These are phyloP conservation scores for Notodonta dromedarius DNA, from an alignment of 2,888 invertebrate species.

Conservation along the genomic window DNA sequence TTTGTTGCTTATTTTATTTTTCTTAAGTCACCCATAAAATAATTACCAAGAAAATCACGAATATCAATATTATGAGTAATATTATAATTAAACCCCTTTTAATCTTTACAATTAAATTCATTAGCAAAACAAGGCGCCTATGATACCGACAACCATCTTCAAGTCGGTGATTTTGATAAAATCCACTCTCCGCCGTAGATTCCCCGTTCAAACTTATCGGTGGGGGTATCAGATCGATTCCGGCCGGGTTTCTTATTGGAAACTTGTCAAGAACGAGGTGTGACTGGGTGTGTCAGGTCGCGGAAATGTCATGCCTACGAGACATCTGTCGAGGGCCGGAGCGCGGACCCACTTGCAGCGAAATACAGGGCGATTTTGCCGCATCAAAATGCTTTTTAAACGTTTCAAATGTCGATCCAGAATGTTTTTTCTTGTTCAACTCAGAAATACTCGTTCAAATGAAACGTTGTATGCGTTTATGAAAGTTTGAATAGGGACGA, in stretches of 20 bases:
- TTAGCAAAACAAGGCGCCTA: conserved; percentile 8
- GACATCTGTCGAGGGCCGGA: conserved; percentile 47
- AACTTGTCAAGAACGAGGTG: conserved; percentile 47
- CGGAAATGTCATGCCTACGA: conserved; percentile 49
- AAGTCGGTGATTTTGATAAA: conserved; percentile 32
- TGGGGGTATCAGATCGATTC: conserved; percentile 32
- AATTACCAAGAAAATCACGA: no score
- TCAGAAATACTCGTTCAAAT: no score
- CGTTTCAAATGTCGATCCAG: no score
- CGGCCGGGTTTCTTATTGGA: conserved; percentile 45
- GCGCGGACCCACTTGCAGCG: conserved; percentile 23
- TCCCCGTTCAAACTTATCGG: conserved; percentile 11
- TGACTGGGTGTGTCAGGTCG: conserved; percentile 38
- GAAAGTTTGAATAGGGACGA: no score
- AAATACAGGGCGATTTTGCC: neutral
- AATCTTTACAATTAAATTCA: no score
- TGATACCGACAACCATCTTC: conserved; percentile 25
- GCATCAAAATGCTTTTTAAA: no score
- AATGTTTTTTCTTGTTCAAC: no score
- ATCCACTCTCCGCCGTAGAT: conserved; percentile 25
- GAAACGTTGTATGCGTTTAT: no score
- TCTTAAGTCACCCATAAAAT: no score
- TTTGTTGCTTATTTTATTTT: no score
- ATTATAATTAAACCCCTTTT: no score
- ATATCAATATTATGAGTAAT: no score